Evolutionary conservation across 37 sponge, comb jelly and placozoan species (phyloP).

Genomic region (Halichondria panicea): DNA sequence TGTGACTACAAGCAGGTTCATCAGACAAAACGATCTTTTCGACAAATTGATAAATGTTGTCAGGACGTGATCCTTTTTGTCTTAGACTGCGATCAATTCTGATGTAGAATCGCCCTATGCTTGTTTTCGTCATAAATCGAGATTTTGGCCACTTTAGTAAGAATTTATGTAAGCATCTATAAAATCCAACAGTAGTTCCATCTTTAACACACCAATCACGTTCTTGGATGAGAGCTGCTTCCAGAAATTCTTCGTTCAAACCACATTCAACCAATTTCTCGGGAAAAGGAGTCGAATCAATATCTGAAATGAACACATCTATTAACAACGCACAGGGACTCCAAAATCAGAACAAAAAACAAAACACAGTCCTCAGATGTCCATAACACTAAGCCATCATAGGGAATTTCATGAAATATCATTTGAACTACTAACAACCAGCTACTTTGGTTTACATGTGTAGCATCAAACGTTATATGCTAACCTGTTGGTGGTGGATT

Average conservation of each 20-base stretch:
- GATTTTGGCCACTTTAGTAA: conserved; percentile 6
- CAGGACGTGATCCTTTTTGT: conserved; percentile 11
- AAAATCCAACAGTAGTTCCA: conserved; percentile 14
- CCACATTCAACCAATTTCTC: conserved; percentile 1
- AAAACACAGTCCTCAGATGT: too few relatives aligned
- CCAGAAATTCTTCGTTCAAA: conserved; percentile 1
- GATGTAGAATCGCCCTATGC: conserved; percentile 36
- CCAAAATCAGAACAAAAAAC: too few relatives aligned
- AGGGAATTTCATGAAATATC: too few relatives aligned
- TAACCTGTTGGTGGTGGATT: background rate
- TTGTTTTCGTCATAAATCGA: conserved; percentile 2
- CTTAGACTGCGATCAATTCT: conserved; percentile 16
- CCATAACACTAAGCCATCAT: too few relatives aligned
- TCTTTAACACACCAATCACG: background rate
- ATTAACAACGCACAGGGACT: too few relatives aligned
- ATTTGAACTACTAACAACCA: too few relatives aligned
- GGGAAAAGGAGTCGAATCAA: background rate
- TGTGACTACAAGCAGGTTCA: background rate
- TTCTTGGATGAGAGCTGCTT: background rate
- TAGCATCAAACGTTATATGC: background rate
- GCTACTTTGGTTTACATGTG: too few relatives aligned
- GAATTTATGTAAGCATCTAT: conserved; percentile 17
- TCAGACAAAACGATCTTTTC: conserved; percentile 11
- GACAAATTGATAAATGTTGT: conserved; percentile 35
- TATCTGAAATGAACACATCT: background rate